Evolutionary conservation across 2,797 vertebrate species (phyloP), one percentile per base, ranked within the genome.

Genomic region (Oceanodroma leucorhoa): DNA sequence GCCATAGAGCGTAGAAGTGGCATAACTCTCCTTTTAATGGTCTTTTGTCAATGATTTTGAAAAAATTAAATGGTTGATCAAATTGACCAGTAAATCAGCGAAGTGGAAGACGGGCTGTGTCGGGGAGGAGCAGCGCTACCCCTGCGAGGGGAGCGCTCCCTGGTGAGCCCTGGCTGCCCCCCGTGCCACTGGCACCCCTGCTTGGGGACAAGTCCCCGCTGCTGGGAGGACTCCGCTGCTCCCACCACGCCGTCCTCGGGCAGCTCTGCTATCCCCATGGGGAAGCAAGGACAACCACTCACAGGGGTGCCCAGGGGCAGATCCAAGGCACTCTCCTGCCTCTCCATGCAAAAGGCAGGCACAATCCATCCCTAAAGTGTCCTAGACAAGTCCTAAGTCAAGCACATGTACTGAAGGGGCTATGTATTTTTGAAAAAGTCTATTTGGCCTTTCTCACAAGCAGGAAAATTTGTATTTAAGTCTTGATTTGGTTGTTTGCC

Each of bases 51-150:
- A 69, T 61, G 90, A 87, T 78, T 93, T 93, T 71, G 75, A 87
- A 34, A 90, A 92, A 96, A 96, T 94, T 90, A 92, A 96, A 89
- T 65, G 65, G 48, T 72, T 81, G 83, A 90, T 86, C 81, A 94
- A 92, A 93, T 75, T 89, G 90, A 65, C 69, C 5, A 5, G 55
- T 84, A 85, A 89, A 91, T 88, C 38, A 78, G 85, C 86, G 61
- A 77, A 83, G 89, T 1, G 3, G 62, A 70, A 94, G 60, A 26
- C 0, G 1, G 48, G 64, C 24, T 57, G 23, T 29, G 17, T 12
- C 1, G 0, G 36, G 4, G 3, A 22, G 45, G 40, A 82, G 36
- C 38, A 36, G 48, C 2, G 0, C 54, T 32, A 5, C 3, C 22
- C 14, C 22, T 1, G 4, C 0, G 2, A 64, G 48, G 4, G 27